Percentiles rank a stretch among this genome's conserved stretches.
These are phyloP conservation scores for Noctua fimbriata DNA, from an alignment of 2,888 invertebrate species.

Conservation along the genomic window DNA sequence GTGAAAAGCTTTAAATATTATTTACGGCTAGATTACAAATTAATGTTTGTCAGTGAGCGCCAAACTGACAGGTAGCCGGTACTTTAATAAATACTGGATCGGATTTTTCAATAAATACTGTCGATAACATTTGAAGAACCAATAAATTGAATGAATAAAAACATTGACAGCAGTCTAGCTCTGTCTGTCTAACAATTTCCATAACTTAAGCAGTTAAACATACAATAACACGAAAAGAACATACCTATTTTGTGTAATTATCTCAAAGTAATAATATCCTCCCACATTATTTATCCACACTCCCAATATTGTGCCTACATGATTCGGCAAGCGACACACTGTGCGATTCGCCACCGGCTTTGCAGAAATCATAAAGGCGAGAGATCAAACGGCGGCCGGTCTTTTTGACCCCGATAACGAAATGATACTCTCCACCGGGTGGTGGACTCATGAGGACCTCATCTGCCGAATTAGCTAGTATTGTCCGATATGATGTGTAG, in stretches of 20 bases:
- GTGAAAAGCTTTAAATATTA: background rate
- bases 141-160: background rate
- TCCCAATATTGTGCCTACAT: conserved; percentile 42
- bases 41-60: background rate
- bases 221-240: background rate
- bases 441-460: conserved; percentile 67
- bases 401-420: conserved; percentile 79
- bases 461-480: conserved; percentile 65
- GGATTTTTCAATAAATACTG: background rate
- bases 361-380: conserved; percentile 79
- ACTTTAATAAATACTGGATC: background rate
- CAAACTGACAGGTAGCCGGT: background rate
- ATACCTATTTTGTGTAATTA: background rate
- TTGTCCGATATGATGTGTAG: conserved; percentile 46
- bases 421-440: conserved; percentile 76
- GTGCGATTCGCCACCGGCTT: conserved; percentile 66
- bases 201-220: background rate
- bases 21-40: background rate
- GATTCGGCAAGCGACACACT: conserved; percentile 36
- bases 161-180: background rate
- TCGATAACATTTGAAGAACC: background rate
- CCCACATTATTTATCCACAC: background rate
- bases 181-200: background rate
- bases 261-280: background rate
- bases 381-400: conserved; percentile 80